Conservation (phyloP, 2,797 vertebrate species). For the Gymnothorax reevesii region DNA sequence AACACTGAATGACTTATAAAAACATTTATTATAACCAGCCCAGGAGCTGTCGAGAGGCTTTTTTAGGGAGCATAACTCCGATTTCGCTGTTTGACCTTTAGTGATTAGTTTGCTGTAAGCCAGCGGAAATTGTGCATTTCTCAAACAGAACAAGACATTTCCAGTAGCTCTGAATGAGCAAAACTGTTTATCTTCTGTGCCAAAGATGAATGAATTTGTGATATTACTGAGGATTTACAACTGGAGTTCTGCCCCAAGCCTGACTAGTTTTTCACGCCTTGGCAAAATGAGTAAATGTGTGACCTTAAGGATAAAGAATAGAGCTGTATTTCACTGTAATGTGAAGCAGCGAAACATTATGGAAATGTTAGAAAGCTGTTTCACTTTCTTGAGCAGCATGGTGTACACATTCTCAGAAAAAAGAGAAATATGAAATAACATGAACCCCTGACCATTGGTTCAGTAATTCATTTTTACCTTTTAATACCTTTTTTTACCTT, state of each 20-base stretch:
- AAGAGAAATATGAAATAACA: no score
- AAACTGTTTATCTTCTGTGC: constrained; percentile 27
- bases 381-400: neutral
- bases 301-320: neutral
- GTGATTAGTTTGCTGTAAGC: constrained; percentile 42
- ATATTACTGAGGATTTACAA: constrained; percentile 1
- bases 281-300: neutral
- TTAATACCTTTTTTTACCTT: no score
- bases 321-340: neutral
- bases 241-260: neutral
- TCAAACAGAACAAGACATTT: constrained; percentile 39
- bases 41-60: constrained; percentile 33
- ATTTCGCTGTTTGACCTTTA: constrained; percentile 45
- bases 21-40: constrained; percentile 61
- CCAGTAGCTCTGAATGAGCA: constrained; percentile 30
- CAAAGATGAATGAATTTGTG: constrained; percentile 9
- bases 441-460: no score
- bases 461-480: no score
- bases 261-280: neutral
- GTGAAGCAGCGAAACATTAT: neutral
- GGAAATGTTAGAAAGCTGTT: neutral
- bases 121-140: constrained; percentile 45
- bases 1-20: constrained; percentile 74
- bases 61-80: constrained; percentile 20
- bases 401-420: neutral